phyloP scores from a whole-genome alignment of 2,888 invertebrate genomes.

The Lepidochrysops patricia region DNA sequence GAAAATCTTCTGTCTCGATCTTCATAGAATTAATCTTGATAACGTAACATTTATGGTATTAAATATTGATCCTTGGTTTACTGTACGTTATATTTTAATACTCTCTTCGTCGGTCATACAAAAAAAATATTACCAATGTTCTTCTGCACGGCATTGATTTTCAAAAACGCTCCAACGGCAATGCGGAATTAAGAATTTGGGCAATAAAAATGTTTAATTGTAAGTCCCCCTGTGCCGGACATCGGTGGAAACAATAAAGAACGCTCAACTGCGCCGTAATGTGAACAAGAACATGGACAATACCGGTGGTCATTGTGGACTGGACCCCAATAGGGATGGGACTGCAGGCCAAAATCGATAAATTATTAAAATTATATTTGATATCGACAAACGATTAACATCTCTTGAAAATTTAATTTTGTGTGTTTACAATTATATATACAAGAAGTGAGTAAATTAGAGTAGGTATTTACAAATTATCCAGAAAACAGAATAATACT shows the following conservation, averaged over 20 bases:
- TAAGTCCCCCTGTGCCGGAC: conserved; percentile 64
- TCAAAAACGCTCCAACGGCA: neutral
- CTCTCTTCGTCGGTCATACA: too few species aligned
- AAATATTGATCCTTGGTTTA: too few species aligned
- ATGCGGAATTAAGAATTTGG: conserved; percentile 33
- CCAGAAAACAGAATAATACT: too few species aligned
- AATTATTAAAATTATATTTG: neutral
- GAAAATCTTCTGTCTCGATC: too few species aligned
- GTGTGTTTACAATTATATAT: neutral
- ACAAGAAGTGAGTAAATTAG: neutral
- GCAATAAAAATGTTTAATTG: conserved; percentile 59
- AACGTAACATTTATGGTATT: too few species aligned
- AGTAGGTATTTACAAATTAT: too few species aligned
- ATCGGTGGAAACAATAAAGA: conserved; percentile 73
- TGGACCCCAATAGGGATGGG: conserved; percentile 34
- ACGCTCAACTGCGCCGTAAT: conserved; percentile 72
- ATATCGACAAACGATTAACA: too few species aligned
- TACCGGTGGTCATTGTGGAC: conserved; percentile 57
- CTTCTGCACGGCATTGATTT: neutral
- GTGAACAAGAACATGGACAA: conserved; percentile 71
- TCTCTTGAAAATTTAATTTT: too few species aligned
- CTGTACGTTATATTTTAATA: too few species aligned
- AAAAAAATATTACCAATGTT: too few species aligned
- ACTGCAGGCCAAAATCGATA: conserved; percentile 33
- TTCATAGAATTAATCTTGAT: too few species aligned